phyloP scores from a whole-genome alignment of 2,797 vertebrate species.

The Thripadectes ignobilis region DNA sequence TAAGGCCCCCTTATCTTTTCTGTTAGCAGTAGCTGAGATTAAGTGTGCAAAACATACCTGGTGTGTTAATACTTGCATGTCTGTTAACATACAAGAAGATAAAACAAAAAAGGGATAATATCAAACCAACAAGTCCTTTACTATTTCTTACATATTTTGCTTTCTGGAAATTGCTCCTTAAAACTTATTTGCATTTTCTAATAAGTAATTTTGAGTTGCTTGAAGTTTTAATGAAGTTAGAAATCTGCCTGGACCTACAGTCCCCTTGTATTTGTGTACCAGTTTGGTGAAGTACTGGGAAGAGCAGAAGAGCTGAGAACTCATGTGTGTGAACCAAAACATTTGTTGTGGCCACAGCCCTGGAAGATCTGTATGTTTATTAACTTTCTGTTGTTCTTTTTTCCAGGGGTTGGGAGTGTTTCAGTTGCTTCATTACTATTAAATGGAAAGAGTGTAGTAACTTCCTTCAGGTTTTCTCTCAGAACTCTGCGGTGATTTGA shows the following conservation, averaged over 20 bases:
- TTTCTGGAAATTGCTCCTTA: background rate
- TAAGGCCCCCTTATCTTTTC: slow-evolving; percentile 41
- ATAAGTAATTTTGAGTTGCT: background rate
- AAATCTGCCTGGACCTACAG: background rate
- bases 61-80: background rate
- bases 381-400: slow-evolving; percentile 25
- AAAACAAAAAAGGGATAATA: background rate
- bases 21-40: background rate
- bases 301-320: background rate
- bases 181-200: background rate
- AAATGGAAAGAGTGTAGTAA: slow-evolving; percentile 40
- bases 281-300: background rate
- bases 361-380: background rate
- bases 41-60: background rate
- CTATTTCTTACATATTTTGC: background rate
- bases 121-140: background rate
- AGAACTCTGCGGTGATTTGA: background rate
- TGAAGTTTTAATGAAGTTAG: background rate
- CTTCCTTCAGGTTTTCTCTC: slow-evolving; percentile 15
- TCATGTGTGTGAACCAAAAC: background rate
- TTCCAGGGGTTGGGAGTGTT: background rate
- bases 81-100: background rate
- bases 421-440: background rate
- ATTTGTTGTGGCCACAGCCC: background rate
- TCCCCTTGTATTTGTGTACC: background rate